Conservation (phyloP, 2,113 vertebrate species). For the Mobula birostris region DNA sequence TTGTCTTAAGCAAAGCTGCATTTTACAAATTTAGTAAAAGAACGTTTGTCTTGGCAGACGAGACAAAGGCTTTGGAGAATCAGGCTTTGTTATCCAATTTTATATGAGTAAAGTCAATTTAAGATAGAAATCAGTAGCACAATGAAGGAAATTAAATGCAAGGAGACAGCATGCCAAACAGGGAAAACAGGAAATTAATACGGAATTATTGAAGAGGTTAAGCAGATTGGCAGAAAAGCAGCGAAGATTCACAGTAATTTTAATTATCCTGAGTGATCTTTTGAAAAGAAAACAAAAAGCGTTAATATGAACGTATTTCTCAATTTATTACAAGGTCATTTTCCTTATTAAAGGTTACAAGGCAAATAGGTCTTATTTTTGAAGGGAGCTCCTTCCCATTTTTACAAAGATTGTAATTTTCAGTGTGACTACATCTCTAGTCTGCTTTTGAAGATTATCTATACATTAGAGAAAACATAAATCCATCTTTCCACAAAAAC, state of each 20-base stretch:
- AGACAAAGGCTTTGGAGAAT: no score
- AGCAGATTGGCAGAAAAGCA: not conserved
- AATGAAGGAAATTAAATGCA: not conserved
- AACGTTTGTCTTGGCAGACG: not conserved
- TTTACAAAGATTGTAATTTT: not conserved
- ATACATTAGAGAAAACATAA: no score
- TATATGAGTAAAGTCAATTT: not conserved
- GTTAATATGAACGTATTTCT: not conserved
- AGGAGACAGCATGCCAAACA: not conserved
- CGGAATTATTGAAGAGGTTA: not conserved
- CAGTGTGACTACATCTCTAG: not conserved
- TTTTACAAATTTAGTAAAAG: not conserved
- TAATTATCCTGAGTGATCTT: not conserved
- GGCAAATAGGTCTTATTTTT: not conserved
- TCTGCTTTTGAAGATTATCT: no score
- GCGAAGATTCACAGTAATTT: not conserved
- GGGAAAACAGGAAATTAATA: not conserved
- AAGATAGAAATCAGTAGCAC: not conserved
- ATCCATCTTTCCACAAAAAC: no score
- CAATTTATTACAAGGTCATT: not conserved
- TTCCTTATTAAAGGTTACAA: not conserved
- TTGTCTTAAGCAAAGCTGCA: not conserved
- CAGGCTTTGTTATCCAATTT: not conserved
- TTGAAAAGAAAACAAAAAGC: not conserved
- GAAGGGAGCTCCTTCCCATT: not conserved